Base-by-base conservation (phyloP, 2,113 vertebrate genomes). In the Caracal caracal region DNA sequence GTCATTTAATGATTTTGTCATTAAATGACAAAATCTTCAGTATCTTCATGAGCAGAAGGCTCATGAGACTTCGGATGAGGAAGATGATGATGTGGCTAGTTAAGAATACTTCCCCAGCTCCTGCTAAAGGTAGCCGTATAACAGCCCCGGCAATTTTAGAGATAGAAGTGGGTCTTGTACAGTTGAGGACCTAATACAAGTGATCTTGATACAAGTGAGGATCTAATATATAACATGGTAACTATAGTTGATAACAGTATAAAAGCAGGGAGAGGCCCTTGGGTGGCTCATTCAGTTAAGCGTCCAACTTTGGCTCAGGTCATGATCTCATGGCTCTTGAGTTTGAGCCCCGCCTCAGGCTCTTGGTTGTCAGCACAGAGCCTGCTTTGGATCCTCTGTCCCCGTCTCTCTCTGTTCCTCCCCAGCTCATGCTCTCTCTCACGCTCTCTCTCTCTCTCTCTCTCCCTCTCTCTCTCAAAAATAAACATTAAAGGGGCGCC, bases 21-120 rank as follows among this genome's bases (percentile, higher is more conserved):
- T 49, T 11, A 12, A 49, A 13, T 13, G 56, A 59, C 56, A 59
- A 59, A 59, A 22, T 59, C 56, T 59, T 59, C 56, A 59, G 7
- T 59, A 59, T 59, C 56, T 26, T 91, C 66, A 49, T 92, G 87
- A 98, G 80, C 33, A 78, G 37, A 95, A 90, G 19, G 10, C 9
- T 16, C n/a, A n/a, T n/a, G n/a, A n/a, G n/a, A 75, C 63, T 87
- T 70, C 83, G 19, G 47, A 49, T 56, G 6, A 26, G 20, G 17
- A 20, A 59, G 53, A 82, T 10, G 7, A 26, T 89, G 56, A 68
- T 26, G 24, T 66, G 22, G 47, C 71, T 56, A 10, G 37, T 35
- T 92, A 47, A 66, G 66, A 78, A 43, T 61, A 70, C 15, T 56
- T 88, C 17, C 49, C 56, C 3, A 88, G 13, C 35, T 59, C n/a